Base-by-base conservation (phyloP, 2,888 invertebrate species). In the Ernsta delagoae region DNA sequence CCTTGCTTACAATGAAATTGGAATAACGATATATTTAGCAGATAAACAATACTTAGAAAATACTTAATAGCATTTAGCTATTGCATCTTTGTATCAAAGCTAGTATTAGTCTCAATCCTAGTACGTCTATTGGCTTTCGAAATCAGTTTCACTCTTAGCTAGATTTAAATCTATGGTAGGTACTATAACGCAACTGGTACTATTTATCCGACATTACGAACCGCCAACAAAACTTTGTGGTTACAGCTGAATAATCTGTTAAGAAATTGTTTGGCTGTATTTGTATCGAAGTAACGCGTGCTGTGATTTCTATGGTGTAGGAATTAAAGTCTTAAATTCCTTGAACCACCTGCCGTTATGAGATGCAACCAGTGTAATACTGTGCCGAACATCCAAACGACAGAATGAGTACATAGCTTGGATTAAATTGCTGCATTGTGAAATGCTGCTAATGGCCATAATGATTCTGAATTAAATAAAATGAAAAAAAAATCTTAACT, bases 121-220 rank as follows among this genome's bases (percentile, higher is more conserved):
- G 43, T 56, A 57, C 56, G 66, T 50, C 50, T 39, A 59, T 57
- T 71, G 66, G 67, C 73, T 75, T 74, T 72, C 72, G 70, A 72
- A 75, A 74, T 73, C 69, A 64, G 63, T 67, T 74, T 73, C 71
- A 71, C 74, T 75, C 69, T 71, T 57, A 54, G 39, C 60, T 45
- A 59, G 61, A 61, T 70, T 63, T 65, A 74, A 66, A 73, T 69
- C 70, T 66, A 70, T 64, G n/a, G n/a, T n/a, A n/a, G 65, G 41
- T 53, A 63, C 50, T 56, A 63, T 41, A 66, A 60, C 50, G 67
- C 60, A 54, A 67, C 59, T 59, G 8, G 9, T 48, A 62, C 61
- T 57, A 24, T 62, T 68, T 68, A 68, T 62, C 43, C 45, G 43
- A 43, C 60, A 61, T 61, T 67, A 61, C 48, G 34, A 48, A 56